Percentiles rank a stretch among this genome's conserved stretches.
These are phyloP conservation scores for Mystacides longicornis DNA, from an alignment of 2,888 invertebrate species.

Conservation along the genomic window DNA sequence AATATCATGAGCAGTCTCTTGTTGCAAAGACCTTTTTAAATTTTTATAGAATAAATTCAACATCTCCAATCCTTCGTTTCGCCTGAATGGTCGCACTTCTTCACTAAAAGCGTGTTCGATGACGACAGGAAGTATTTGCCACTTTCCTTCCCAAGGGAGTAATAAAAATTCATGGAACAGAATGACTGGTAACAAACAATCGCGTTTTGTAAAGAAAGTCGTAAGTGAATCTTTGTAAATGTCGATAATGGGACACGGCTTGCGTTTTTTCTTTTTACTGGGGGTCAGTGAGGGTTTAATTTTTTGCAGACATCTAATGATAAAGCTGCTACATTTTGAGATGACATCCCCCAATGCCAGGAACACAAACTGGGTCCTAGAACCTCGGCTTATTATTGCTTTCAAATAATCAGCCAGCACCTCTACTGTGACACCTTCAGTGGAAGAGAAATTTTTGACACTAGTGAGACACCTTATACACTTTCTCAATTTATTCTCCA, in stretches of 20 bases:
- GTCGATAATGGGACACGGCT: slow-evolving; percentile 37
- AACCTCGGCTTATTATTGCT: slow-evolving; percentile 56
- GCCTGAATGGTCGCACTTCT: slow-evolving; percentile 55
- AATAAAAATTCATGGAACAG: slow-evolving; percentile 60
- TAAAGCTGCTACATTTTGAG: slow-evolving; percentile 55
- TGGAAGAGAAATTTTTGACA: slow-evolving; percentile 53
- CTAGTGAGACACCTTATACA: slow-evolving; percentile 54
- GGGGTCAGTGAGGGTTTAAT: slow-evolving; percentile 34
- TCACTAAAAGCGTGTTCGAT: slow-evolving; percentile 53
- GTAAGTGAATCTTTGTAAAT: slow-evolving; percentile 49
- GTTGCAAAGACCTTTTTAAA: slow-evolving; percentile 41
- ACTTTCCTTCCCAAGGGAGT: slow-evolving; percentile 58
- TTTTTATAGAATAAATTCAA: slow-evolving; percentile 58
- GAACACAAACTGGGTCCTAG: slow-evolving; percentile 53
- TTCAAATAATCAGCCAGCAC: slow-evolving; percentile 49
- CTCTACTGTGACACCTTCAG: slow-evolving; percentile 47
- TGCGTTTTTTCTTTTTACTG: slow-evolving; percentile 35
- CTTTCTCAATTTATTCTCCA: slow-evolving; percentile 55
- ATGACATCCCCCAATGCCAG: slow-evolving; percentile 61
- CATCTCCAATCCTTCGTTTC: slow-evolving; percentile 61
- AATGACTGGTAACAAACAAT: slow-evolving; percentile 55
- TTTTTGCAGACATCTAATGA: slow-evolving; percentile 55
- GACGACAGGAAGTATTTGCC: slow-evolving; percentile 50
- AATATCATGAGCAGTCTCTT: slow-evolving; percentile 35
- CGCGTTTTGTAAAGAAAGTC: slow-evolving; percentile 56